These are phyloP conservation scores for Cynopterus sphinx DNA, from an alignment of 2,797 vertebrate genomes.

Conservation along the genomic window DNA sequence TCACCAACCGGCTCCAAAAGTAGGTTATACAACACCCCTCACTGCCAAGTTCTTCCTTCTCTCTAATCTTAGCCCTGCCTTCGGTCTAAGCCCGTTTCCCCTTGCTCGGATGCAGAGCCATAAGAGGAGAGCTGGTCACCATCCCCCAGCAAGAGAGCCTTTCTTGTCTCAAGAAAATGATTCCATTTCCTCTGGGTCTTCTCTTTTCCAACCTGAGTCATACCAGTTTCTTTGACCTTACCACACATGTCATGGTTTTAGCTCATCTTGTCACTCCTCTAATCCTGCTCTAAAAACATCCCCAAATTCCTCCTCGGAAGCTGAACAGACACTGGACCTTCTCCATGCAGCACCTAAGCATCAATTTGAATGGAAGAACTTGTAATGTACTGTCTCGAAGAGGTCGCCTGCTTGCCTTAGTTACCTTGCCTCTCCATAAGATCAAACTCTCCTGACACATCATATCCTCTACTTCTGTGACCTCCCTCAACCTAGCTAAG, in stretches of 20 bases:
- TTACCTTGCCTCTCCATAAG: background rate
- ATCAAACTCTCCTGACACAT: background rate
- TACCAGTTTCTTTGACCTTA: conserved; percentile 60
- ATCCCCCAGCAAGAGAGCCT: conserved; percentile 42
- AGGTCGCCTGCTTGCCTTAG: background rate
- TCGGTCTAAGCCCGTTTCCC: conserved; percentile 76
- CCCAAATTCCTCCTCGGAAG: background rate
- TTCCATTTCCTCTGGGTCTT: conserved; percentile 62
- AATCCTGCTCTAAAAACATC: conserved; percentile 26
- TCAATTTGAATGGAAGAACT: background rate
- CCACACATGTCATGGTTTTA: conserved; percentile 15
- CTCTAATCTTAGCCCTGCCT: conserved; percentile 81
- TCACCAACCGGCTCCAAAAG: conserved; percentile 74
- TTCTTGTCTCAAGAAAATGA: conserved; percentile 65
- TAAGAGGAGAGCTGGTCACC: conserved; percentile 73
- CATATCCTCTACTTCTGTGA: background rate
- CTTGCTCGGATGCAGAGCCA: conserved; percentile 60
- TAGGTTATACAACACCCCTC: conserved; percentile 78
- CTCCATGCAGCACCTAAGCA: background rate
- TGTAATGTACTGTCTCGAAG: background rate
- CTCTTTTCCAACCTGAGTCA: conserved; percentile 69
- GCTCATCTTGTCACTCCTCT: conserved; percentile 44
- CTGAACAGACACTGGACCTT: background rate
- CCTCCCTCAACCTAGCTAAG: background rate
- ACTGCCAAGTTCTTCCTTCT: conserved; percentile 78